phyloP scores from a whole-genome alignment of 2,888 invertebrate genomes.

The Drosophila ustulata region DNA sequence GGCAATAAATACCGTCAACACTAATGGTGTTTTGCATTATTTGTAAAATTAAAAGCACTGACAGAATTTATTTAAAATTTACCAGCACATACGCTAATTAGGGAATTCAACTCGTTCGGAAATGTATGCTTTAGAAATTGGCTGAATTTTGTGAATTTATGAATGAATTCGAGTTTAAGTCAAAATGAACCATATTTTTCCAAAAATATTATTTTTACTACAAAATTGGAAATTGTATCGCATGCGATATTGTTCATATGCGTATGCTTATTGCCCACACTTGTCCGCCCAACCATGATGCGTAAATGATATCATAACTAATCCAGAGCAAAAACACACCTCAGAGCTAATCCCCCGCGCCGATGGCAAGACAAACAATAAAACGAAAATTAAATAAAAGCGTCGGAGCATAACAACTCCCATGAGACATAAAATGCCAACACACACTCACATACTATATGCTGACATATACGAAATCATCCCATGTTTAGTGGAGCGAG shows the following conservation, averaged over 20 bases:
- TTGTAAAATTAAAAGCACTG: too few species aligned
- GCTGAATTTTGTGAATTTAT: too few species aligned
- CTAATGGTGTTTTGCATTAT: too few species aligned
- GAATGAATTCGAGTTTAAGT: too few species aligned
- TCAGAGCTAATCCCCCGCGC: conserved; percentile 7
- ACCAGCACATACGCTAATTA: too few species aligned
- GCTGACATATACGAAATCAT: background rate
- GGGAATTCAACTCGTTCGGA: too few species aligned
- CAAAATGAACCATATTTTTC: too few species aligned
- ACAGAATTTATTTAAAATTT: too few species aligned
- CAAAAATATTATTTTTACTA: background rate
- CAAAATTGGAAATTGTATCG: background rate
- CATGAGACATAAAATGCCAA: conserved; percentile 17
- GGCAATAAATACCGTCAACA: too few species aligned
- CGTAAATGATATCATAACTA: conserved; percentile 38
- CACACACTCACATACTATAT: conserved; percentile 1
- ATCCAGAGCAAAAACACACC: conserved; percentile 11
- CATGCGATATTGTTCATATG: background rate
- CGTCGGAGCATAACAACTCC: conserved; percentile 28
- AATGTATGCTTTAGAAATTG: too few species aligned
- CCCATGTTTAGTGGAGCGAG: conserved; percentile 19
- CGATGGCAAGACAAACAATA: conserved; percentile 22
- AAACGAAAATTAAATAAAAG: conserved; percentile 59
- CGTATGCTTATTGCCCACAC: background rate
- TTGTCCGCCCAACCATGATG: conserved; percentile 9